These are phyloP conservation scores for Drosophila parabipectinata DNA, from an alignment of 1,140 invertebrate species.

Conservation along the genomic window DNA sequence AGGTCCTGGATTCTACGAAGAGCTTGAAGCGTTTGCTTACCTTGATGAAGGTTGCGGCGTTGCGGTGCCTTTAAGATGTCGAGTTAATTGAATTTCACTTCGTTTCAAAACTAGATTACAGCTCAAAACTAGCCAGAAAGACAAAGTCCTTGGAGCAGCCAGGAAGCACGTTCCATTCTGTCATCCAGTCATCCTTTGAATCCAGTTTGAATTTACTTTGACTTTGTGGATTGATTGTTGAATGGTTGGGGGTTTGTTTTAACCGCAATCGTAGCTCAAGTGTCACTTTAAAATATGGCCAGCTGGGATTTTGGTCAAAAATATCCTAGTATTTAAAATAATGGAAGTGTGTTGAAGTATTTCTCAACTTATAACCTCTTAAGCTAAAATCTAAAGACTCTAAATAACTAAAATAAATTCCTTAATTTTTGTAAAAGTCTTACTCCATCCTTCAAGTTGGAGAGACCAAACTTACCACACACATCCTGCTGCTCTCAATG, in stretches of 20 bases:
- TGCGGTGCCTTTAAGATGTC: constrained; percentile 51
- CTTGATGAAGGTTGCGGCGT: constrained; percentile 18
- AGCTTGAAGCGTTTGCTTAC: constrained; percentile 3
- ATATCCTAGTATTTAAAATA: too few species aligned
- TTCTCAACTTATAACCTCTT: too few species aligned
- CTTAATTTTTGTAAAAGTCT: not conserved
- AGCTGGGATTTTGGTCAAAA: too few species aligned
- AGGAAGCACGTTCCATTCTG: constrained; percentile 46
- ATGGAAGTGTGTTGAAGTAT: too few species aligned
- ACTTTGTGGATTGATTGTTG: constrained; percentile 50
- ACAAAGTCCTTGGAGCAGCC: constrained; percentile 49
- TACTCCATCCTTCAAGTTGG: not conserved
- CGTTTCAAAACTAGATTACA: constrained; percentile 58
- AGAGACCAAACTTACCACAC: not conserved
- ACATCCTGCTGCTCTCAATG: constrained; percentile 22
- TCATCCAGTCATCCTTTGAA: constrained; percentile 9
- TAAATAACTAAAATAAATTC: not conserved
- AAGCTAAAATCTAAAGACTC: too few species aligned
- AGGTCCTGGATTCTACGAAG: not conserved
- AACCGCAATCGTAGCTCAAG: not conserved
- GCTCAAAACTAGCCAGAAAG: constrained; percentile 46
- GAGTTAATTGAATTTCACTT: constrained; percentile 65
- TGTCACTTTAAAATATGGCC: not conserved
- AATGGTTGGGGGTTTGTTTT: not conserved
- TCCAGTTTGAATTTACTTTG: constrained; percentile 43